These are phyloP conservation scores for Hestina assimilis DNA, from an alignment of 1,140 invertebrate species.

Conservation along the genomic window DNA sequence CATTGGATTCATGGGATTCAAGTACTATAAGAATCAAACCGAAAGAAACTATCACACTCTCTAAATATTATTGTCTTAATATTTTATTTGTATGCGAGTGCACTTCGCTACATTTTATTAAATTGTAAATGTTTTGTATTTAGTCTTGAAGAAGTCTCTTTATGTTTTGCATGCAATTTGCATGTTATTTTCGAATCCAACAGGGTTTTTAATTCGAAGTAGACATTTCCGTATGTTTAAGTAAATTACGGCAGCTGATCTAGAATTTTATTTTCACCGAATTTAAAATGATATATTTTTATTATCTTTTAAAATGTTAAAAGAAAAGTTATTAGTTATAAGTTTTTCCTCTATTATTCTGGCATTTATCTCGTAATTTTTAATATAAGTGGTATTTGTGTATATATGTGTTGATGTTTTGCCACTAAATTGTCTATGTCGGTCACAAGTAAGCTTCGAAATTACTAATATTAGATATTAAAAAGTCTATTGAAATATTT, in stretches of 20 bases:
- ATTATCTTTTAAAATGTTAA: too few relatives aligned
- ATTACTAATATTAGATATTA: slow-evolving; percentile 18
- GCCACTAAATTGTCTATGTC: slow-evolving; percentile 14
- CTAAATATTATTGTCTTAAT: slow-evolving; percentile 75
- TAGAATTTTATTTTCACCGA: slow-evolving; percentile 28
- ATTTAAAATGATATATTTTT: slow-evolving; percentile 31
- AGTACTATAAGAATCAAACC: slow-evolving; percentile 89
- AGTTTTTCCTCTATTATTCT: slow-evolving; percentile 26
- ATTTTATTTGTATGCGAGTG: slow-evolving; percentile 43
- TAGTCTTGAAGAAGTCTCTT: slow-evolving; percentile 25
- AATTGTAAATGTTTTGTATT: slow-evolving; percentile 21
- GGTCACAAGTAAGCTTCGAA: slow-evolving; percentile 18
- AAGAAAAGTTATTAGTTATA: slow-evolving; percentile 25
- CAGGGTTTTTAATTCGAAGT: slow-evolving; percentile 36
- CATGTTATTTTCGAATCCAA: slow-evolving; percentile 30
- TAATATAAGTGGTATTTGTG: slow-evolving; percentile 32
- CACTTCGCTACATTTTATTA: slow-evolving; percentile 47
- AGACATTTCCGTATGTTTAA: slow-evolving; percentile 21
- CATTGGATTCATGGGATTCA: slow-evolving; percentile 87
- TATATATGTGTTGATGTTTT: slow-evolving; percentile 38
- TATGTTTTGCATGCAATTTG: slow-evolving; percentile 43
- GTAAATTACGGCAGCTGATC: slow-evolving; percentile 20
- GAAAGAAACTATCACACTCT: slow-evolving; percentile 91
- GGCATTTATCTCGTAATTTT: slow-evolving; percentile 37
- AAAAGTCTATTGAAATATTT: slow-evolving; percentile 21